Evolutionary conservation across 1,140 invertebrate species (phyloP).

Genomic region (Apis mellifera): DNA sequence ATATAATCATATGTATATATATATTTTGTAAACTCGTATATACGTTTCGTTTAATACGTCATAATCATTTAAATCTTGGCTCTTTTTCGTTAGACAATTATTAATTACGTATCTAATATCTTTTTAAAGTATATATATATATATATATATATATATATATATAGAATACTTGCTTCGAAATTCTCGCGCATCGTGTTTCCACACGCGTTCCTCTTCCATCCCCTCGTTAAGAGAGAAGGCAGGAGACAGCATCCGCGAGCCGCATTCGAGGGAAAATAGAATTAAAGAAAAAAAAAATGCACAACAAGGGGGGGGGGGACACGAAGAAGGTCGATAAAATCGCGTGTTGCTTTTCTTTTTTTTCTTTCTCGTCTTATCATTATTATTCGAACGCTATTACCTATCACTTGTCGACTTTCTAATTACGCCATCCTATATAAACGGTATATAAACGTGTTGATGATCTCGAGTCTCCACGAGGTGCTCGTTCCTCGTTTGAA

Average conservation of each 20-base stretch:
- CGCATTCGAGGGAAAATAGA: background rate
- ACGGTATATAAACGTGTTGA: background rate
- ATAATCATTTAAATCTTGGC: constrained; percentile 51
- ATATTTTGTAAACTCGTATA: constrained; percentile 35
- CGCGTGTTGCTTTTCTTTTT: background rate
- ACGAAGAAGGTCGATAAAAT: constrained; percentile 14
- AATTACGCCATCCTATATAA: background rate
- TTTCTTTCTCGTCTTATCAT: no score
- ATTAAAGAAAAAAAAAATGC: background rate
- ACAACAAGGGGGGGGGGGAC: background rate
- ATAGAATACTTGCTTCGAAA: constrained; percentile 19
- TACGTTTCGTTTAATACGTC: constrained; percentile 43
- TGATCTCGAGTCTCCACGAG: background rate
- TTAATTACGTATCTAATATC: constrained; percentile 7
- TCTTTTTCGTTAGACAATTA: constrained; percentile 35
- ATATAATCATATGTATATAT: constrained; percentile 46
- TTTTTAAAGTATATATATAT: constrained; percentile 3
- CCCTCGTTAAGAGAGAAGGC: background rate
- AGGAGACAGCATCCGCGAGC: background rate
- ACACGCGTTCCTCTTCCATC: background rate
- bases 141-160: no score
- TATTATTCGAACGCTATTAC: no score
- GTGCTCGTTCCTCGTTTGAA: background rate
- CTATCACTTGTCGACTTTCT: background rate
- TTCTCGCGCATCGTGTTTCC: background rate